These are phyloP conservation scores for Lasioglossum morio DNA, from an alignment of 2,888 invertebrate genomes.

Conservation along the genomic window DNA sequence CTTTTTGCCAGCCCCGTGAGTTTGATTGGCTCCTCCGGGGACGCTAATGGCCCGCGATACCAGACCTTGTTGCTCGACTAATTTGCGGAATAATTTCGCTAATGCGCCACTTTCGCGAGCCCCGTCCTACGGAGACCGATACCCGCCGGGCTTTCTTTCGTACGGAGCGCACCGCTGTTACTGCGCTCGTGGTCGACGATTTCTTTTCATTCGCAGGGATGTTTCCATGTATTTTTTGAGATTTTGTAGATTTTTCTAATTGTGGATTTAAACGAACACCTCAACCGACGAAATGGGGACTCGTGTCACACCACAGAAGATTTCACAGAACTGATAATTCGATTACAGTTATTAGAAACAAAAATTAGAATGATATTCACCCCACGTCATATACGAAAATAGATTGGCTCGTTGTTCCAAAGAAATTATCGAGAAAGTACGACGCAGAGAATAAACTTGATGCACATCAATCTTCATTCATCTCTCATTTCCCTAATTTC, in stretches of 20 bases:
- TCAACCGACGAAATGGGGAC: too few species aligned
- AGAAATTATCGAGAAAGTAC: background rate
- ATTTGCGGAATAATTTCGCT: conserved; percentile 30
- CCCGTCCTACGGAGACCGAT: background rate
- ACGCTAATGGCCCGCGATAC: conserved; percentile 31
- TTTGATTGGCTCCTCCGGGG: conserved; percentile 30
- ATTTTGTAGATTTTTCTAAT: background rate
- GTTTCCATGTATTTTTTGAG: background rate
- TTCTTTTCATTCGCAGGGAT: background rate
- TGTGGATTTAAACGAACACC: background rate
- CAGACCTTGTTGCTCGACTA: conserved; percentile 32
- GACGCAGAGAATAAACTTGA: background rate
- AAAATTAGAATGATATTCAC: too few species aligned
- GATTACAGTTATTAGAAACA: too few species aligned
- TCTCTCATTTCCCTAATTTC: background rate
- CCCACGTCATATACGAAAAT: background rate
- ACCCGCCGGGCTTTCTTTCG: background rate
- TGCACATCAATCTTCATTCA: background rate
- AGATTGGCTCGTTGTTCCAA: background rate
- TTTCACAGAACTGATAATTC: too few species aligned
- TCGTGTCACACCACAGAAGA: too few species aligned
- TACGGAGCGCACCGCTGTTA: background rate
- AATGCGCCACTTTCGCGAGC: background rate
- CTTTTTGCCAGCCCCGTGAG: conserved; percentile 35
- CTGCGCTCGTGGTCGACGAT: background rate